Conservation (phyloP, 2,888 invertebrate genomes). For the Sarcophaga subvicina region DNA sequence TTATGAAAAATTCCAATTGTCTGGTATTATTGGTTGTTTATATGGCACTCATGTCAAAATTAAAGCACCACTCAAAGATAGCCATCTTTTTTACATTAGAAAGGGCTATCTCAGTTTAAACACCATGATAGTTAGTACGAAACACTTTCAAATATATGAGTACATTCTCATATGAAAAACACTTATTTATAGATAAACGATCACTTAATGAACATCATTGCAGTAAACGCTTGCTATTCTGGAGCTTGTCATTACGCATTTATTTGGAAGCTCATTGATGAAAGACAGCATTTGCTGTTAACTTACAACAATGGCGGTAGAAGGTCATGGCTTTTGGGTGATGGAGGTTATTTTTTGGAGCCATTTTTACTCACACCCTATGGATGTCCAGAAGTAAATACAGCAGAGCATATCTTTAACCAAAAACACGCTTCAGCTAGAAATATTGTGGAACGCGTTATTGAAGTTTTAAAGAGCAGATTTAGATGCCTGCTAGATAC, state of each 20-base stretch:
- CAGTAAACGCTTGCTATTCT: not conserved
- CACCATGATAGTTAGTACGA: not conserved
- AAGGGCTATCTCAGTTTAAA: not conserved
- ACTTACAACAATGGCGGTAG: constrained; percentile 2
- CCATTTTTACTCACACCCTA: constrained; percentile 18
- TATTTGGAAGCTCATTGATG: not conserved
- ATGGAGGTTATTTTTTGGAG: constrained; percentile 11
- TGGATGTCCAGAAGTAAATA: not conserved
- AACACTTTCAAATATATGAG: not conserved
- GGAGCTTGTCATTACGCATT: constrained; percentile 1
- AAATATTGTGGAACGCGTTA: constrained; percentile 36
- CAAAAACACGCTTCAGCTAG: constrained; percentile 29
- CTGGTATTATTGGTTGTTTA: not conserved
- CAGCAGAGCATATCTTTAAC: constrained; percentile 29
- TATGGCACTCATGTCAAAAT: no score
- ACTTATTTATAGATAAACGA: not conserved
- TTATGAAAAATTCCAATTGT: not conserved
- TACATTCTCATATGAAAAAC: not conserved
- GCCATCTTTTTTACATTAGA: no score
- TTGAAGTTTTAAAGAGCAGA: constrained; percentile 40
- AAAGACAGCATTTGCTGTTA: not conserved
- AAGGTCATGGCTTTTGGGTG: constrained; percentile 19
- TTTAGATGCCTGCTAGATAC: constrained; percentile 13
- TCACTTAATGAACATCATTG: constrained; percentile 5
- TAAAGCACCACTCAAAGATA: no score